Percentiles rank a stretch among this genome's conserved stretches.
Evolutionary conservation across 2,888 invertebrate species (phyloP).

Genomic region (Drosophila setosimentum): DNA sequence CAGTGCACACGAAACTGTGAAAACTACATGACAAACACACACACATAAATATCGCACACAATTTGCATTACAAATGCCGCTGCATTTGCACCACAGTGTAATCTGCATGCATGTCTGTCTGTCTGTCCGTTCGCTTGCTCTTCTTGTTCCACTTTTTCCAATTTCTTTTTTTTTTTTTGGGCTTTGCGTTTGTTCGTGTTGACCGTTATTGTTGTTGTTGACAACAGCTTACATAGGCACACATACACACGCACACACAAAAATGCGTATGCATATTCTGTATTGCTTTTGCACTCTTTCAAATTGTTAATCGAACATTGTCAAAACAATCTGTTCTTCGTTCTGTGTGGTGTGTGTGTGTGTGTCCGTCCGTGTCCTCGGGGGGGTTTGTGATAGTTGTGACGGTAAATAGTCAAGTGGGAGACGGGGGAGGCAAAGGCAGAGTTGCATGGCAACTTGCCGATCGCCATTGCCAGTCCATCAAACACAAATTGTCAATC

Average conservation of each 20-base stretch:
- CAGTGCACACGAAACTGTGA: conserved; percentile 31
- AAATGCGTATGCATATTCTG: conserved; percentile 15
- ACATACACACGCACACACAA: conserved; percentile 14
- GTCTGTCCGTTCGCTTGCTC: conserved; percentile 16
- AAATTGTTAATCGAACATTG: conserved; percentile 49
- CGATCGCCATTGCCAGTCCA: conserved; percentile 54
- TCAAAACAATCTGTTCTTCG: conserved; percentile 18
- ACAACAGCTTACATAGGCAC: conserved; percentile 21
- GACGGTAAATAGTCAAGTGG: neutral
- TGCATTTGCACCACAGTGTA: conserved; percentile 51
- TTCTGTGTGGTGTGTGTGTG: neutral
- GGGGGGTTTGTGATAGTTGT: too few species aligned
- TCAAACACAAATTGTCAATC: conserved; percentile 63
- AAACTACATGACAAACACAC: conserved; percentile 1
- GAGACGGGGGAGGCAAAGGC: conserved; percentile 5
- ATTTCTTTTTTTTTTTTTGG: conserved; percentile 39
- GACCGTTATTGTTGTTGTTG: conserved; percentile 63
- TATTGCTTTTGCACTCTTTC: conserved; percentile 35
- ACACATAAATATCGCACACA: conserved; percentile 9
- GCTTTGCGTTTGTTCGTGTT: conserved; percentile 53
- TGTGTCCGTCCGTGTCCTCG: too few species aligned
- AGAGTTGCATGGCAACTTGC: conserved; percentile 52
- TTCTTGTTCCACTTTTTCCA: conserved; percentile 50
- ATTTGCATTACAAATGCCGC: conserved; percentile 28
- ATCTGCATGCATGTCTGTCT: conserved; percentile 32